phyloP scores from a whole-genome alignment of 2,113 vertebrate genomes.

The Aphelocoma coerulescens region DNA sequence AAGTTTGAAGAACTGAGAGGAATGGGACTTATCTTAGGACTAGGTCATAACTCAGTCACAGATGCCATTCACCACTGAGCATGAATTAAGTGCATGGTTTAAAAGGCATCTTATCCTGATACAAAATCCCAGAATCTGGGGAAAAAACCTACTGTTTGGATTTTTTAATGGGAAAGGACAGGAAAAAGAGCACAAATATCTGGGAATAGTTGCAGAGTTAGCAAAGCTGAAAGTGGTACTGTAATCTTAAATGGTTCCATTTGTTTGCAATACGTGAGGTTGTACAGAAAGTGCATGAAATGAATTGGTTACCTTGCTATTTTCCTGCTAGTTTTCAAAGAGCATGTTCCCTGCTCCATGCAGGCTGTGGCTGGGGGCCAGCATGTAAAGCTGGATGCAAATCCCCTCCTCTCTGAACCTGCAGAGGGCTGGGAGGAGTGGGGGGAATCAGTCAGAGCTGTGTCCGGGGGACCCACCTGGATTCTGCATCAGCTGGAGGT shows the following conservation, averaged over 20 bases:
- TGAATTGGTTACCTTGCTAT: neutral
- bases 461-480: conserved; percentile 37
- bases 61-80: neutral
- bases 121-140: neutral
- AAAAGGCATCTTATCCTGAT: neutral
- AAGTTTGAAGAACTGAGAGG: neutral
- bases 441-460: neutral
- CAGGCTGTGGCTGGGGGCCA: neutral
- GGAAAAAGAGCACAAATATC: neutral
- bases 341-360: neutral
- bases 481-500: conserved; percentile 43
- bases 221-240: neutral
- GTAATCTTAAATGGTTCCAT: neutral
- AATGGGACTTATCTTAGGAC: neutral
- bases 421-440: neutral
- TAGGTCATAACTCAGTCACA: neutral
- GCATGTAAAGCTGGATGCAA: neutral
- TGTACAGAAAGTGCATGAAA: neutral
- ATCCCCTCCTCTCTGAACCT: neutral
- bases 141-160: neutral
- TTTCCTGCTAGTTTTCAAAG: neutral
- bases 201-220: neutral
- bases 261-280: neutral
- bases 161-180: neutral
- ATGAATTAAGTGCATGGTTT: neutral